Evolutionary conservation across 2,797 vertebrate species (phyloP), one percentile per base, ranked within the genome.

Genomic region (Macroramphosus scolopax): DNA sequence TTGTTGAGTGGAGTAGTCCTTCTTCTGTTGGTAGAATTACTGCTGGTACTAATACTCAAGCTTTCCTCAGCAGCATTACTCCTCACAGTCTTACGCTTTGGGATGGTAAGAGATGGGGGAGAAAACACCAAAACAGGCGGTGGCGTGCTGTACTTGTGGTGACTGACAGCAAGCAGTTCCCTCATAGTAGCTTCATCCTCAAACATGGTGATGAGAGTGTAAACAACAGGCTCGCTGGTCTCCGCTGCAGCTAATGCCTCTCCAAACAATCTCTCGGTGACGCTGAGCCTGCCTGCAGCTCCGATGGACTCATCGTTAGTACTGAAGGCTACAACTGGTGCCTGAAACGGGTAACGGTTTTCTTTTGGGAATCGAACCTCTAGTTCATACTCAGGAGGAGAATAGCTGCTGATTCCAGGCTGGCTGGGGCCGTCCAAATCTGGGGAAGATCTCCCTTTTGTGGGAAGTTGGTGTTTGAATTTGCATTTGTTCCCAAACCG

Each of bases 251-350:
- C 61, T 69, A 97, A 63, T 5, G 95, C 92, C 74, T 92, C 94
- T 46, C 81, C 89, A 37, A 92, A 98, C 50, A 99, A 89, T 36
- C 88, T 88, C 48, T 99, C 96, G 0, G 94, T 92, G 53, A 98
- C 78, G 14, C 86, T 85, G 61, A 99, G 90, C 43, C 92, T 91
- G 64, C 91, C 95, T 4, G 92, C 89, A 20, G 89, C 87, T 43
- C 90, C 85, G 5, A 98, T 51, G 3, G 86, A 87, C 49, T 94
- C 92, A 0, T 97, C 87, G 0, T 90, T 97, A 64, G 94, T 95
- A 75, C 93, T 93, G 86, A 98, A 95, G 28, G 95, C 95, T 36
- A 96, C 89, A 8, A 99, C 63, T 3, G 96, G 95, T 11, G 95
- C 91, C 75, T 98, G 91, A 63, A 91, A 92, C 0, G 97, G 97